Conservation (phyloP, 2,113 vertebrate genomes). For the Thamnaconus septentrionalis region DNA sequence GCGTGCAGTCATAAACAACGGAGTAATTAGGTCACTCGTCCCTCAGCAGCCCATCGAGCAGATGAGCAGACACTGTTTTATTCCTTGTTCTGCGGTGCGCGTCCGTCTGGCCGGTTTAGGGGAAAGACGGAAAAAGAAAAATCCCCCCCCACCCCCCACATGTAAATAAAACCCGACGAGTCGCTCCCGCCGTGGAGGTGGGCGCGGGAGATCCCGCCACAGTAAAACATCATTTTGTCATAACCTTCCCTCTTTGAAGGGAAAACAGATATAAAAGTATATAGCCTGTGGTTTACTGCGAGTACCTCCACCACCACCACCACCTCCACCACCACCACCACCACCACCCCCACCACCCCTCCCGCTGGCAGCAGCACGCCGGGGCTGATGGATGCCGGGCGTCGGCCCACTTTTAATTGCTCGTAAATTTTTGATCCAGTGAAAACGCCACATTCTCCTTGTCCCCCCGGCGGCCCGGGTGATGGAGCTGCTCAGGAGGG, state of each 20-base stretch:
- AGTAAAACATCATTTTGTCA: conserved; percentile 90
- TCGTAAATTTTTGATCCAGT: conserved; percentile 97
- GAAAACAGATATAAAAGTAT: conserved; percentile 99
- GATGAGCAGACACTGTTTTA: conserved; percentile 35
- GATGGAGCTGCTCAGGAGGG: conserved; percentile 83
- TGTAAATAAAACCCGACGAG: conserved; percentile 14
- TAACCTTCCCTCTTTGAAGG: conserved; percentile 95
- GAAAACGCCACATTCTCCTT: conserved; percentile 93
- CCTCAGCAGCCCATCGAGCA: conserved; percentile 43
- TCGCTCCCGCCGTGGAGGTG: conserved; percentile 1
- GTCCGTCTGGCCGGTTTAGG: too few relatives aligned
- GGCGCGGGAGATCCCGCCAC: conserved; percentile 78
- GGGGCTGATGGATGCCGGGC: conserved; percentile 90
- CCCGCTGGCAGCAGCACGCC: conserved; percentile 76
- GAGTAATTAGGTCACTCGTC: conserved; percentile 65
- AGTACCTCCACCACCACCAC: conserved; percentile 23
- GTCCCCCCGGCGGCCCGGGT: conserved; percentile 88
- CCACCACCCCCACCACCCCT: conserved; percentile 12
- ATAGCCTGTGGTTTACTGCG: conserved; percentile 95
- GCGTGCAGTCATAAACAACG: conserved; percentile 63
- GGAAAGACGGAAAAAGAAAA: neutral
- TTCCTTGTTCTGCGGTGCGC: conserved; percentile 29
- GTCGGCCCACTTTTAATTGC: conserved; percentile 97
- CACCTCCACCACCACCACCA: conserved; percentile 22
- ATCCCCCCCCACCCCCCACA: conserved; percentile 1